These are phyloP conservation scores for Caenorhabditis parvicauda DNA, from an alignment of 2,888 invertebrate genomes.

Conservation along the genomic window DNA sequence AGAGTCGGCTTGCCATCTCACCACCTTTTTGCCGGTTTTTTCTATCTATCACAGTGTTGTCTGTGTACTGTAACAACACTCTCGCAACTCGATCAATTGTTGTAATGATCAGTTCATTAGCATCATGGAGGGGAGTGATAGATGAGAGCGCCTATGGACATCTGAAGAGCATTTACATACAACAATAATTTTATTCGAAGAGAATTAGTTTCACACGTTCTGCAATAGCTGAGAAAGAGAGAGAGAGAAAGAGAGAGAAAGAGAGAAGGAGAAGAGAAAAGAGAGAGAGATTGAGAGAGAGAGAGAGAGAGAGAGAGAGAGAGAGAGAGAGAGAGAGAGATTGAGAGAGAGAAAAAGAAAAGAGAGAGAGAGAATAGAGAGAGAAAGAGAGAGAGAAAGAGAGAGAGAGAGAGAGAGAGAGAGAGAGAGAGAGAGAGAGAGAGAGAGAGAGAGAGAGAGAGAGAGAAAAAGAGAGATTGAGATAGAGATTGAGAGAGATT, in stretches of 20 bases:
- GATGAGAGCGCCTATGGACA: too few species aligned
- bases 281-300: constrained; percentile 1
- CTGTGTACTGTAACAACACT: too few species aligned
- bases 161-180: too few species aligned
- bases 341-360: not conserved
- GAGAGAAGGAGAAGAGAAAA: constrained; percentile 6
- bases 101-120: too few species aligned
- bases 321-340: constrained; percentile 5
- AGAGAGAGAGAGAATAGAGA: not conserved
- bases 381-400: constrained; percentile 3
- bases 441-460: not conserved
- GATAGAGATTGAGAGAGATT: not conserved
- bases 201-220: too few species aligned
- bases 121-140: too few species aligned
- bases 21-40: too few species aligned
- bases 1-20: too few species aligned
- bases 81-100: too few species aligned
- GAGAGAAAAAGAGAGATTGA: not conserved
- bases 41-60: too few species aligned
- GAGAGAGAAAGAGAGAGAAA: constrained; percentile 7
- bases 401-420: constrained; percentile 5
- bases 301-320: constrained; percentile 5
- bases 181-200: too few species aligned
- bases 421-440: constrained; percentile 1
- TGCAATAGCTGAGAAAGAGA: too few species aligned